phyloP scores from a whole-genome alignment of 2,113 vertebrate genomes.

The Arenaria interpres region DNA sequence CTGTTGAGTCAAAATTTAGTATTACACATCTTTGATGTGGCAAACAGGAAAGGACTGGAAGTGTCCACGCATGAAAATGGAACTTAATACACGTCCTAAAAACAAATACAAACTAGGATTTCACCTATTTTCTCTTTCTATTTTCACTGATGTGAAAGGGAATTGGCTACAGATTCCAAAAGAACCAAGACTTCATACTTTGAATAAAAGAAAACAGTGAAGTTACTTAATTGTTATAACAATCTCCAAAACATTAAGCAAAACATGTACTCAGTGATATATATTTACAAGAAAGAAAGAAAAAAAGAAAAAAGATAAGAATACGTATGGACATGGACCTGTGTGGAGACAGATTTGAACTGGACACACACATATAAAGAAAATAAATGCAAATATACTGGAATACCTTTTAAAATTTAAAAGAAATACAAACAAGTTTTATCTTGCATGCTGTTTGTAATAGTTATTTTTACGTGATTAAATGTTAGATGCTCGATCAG shows the following conservation, averaged over 20 bases:
- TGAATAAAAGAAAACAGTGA: neutral
- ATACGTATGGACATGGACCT: neutral
- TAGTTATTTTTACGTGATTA: neutral
- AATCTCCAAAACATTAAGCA: neutral
- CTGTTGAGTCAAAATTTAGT: neutral
- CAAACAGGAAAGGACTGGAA: neutral
- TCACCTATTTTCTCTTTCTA: neutral
- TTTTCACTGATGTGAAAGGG: neutral
- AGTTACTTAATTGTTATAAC: neutral
- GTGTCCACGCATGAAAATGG: neutral
- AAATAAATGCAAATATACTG: neutral
- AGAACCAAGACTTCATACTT: neutral
- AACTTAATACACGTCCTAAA: neutral
- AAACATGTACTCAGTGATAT: neutral
- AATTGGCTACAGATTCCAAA: neutral
- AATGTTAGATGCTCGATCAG: neutral
- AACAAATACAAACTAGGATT: neutral
- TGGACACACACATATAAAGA: neutral
- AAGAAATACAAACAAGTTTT: neutral
- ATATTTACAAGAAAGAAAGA: neutral
- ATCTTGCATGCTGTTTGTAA: neutral
- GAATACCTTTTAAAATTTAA: neutral
- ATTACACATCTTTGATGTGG: neutral
- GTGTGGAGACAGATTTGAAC: neutral
- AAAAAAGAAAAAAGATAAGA: too few species aligned